Conservation (phyloP, 2,113 vertebrate species). For the Aegotheles bennettii region DNA sequence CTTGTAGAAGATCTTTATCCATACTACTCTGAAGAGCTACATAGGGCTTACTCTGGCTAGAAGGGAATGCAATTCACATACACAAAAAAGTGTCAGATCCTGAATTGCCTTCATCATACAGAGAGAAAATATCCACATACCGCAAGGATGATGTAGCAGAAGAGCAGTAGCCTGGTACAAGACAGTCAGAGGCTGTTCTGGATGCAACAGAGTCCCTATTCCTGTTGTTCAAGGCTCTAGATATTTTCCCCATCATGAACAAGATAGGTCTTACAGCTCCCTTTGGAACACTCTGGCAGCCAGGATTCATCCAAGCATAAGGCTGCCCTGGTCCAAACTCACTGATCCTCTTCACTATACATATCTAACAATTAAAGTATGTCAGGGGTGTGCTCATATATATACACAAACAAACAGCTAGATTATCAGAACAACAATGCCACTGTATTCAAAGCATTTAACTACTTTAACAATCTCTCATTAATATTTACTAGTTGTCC, state of each 20-base stretch:
- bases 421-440: neutral
- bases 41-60: neutral
- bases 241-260: neutral
- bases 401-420: neutral
- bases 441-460: neutral
- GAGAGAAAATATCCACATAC: neutral
- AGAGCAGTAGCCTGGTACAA: neutral
- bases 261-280: accelerated
- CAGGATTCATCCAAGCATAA: neutral
- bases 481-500: neutral
- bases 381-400: neutral
- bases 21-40: neutral
- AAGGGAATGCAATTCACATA: neutral
- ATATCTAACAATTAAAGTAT: neutral
- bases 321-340: neutral
- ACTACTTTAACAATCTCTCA: neutral
- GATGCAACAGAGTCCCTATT: neutral
- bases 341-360: neutral
- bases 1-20: neutral
- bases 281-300: neutral
- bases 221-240: neutral
- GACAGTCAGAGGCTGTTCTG: neutral
- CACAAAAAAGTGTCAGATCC: neutral
- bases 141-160: neutral
- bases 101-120: neutral